Percentiles rank a stretch among this genome's conserved stretches.
These are phyloP conservation scores for Oreochromis niloticus DNA, from an alignment of 2,113 vertebrate species.

Conservation along the genomic window DNA sequence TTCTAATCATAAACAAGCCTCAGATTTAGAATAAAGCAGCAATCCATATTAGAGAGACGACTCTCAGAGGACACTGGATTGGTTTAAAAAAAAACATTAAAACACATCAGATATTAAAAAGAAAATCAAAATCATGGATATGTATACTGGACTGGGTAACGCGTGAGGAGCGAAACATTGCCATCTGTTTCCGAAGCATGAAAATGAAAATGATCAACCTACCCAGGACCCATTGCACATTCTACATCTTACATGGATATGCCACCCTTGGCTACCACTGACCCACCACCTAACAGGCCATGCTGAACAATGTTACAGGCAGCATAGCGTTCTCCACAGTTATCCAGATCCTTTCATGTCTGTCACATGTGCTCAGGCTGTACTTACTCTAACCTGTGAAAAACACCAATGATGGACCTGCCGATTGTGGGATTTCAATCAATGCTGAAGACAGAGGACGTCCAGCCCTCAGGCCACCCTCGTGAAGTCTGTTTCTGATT, in stretches of 20 bases:
- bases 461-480: not conserved
- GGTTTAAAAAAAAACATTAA: not conserved
- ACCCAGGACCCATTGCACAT: not conserved
- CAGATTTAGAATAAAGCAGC: not conserved
- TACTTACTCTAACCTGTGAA: not conserved
- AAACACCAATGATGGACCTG: not conserved
- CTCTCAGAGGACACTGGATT: not conserved
- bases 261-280: not conserved
- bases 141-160: not conserved
- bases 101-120: not conserved
- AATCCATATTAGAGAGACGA: not conserved
- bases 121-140: not conserved
- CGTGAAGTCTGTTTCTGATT: not conserved
- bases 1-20: not conserved
- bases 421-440: not conserved
- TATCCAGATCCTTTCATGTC: not conserved
- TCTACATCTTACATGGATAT: not conserved
- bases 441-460: not conserved
- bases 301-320: not conserved
- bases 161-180: not conserved
- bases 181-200: not conserved
- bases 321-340: not conserved
- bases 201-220: not conserved
- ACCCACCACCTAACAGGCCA: not conserved
- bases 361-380: not conserved